Conservation (phyloP, 2,113 vertebrate genomes). For the Odocoileus hemionus region DNA sequence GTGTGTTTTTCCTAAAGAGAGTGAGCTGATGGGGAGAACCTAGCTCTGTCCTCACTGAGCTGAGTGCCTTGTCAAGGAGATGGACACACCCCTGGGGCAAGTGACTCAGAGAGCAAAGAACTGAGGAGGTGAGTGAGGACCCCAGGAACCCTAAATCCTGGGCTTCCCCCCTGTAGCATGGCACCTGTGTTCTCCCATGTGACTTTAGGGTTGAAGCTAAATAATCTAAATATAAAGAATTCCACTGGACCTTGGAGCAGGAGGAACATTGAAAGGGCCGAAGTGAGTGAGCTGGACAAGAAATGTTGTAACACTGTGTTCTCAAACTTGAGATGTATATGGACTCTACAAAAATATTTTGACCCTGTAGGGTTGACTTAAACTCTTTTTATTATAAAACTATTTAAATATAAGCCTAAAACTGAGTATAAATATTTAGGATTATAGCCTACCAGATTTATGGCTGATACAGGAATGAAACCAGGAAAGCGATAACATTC, state of each 20-base stretch:
- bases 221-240: neutral
- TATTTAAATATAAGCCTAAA: neutral
- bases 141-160: neutral
- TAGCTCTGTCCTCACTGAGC: neutral
- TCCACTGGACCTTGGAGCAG: neutral
- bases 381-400: neutral
- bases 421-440: neutral
- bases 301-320: neutral
- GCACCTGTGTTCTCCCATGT: neutral
- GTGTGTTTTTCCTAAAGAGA: neutral
- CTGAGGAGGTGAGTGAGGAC: neutral
- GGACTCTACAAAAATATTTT: neutral
- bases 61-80: neutral
- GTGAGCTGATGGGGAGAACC: neutral
- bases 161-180: neutral
- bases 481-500: neutral
- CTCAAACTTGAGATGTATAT: neutral
- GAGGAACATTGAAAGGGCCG: neutral
- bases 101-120: neutral
- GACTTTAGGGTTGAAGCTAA: neutral
- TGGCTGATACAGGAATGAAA: neutral
- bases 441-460: neutral
- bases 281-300: neutral
- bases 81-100: accelerated
- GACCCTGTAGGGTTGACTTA: neutral